Conservation (phyloP, 2,797 vertebrate species). For the Delichon dasypus region DNA sequence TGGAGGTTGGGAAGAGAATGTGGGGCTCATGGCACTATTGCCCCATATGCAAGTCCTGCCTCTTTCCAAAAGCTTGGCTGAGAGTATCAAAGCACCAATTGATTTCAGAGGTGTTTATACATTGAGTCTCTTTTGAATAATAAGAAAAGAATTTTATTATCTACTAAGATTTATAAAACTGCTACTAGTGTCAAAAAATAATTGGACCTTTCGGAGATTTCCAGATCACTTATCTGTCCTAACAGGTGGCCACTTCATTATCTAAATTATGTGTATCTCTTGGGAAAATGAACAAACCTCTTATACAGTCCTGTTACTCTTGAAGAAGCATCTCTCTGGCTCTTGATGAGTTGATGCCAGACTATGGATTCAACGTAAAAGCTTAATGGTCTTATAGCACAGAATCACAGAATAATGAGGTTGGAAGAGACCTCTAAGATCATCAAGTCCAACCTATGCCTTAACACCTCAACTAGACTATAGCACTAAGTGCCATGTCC, state of each 20-base stretch:
- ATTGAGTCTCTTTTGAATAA: background rate
- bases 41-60: background rate
- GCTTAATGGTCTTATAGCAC: background rate
- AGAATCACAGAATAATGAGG: no score
- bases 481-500: no score
- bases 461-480: no score
- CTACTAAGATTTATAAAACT: background rate
- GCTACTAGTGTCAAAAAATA: background rate
- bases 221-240: background rate
- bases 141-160: background rate
- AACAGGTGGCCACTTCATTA: conserved; percentile 10
- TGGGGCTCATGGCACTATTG: background rate
- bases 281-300: background rate
- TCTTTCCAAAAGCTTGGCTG: background rate
- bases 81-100: background rate
- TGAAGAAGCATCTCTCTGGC: background rate
- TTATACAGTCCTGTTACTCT: background rate
- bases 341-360: background rate
- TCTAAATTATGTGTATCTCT: background rate
- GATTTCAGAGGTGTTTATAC: background rate
- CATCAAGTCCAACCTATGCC: no score
- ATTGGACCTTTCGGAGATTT: conserved; percentile 31
- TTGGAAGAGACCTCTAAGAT: no score
- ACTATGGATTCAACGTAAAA: background rate
- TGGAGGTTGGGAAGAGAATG: background rate